Percentiles rank a stretch among this genome's conserved stretches.
These are phyloP conservation scores for Ophion costatus DNA, from an alignment of 2,888 invertebrate genomes.

Conservation along the genomic window DNA sequence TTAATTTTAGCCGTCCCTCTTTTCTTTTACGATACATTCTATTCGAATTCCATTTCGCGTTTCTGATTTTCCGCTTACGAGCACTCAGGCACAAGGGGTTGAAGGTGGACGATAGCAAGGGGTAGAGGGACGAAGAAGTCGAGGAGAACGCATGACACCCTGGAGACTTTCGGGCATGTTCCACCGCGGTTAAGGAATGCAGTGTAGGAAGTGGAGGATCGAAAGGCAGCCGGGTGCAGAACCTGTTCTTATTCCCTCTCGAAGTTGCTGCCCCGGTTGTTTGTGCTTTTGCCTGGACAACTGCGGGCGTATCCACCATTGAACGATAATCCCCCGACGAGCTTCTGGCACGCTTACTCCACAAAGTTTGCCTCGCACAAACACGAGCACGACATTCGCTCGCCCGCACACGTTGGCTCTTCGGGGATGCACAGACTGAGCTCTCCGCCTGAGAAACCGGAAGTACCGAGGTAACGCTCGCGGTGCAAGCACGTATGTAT, in stretches of 20 bases:
- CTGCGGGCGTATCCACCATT: slow-evolving; percentile 8
- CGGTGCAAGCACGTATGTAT: not conserved
- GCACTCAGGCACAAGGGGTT: not conserved
- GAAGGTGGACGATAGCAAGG: not conserved
- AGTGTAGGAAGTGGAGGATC: slow-evolving; percentile 17
- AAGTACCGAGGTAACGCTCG: slow-evolving; percentile 15
- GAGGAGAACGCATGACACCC: slow-evolving; percentile 54
- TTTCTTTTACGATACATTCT: not conserved
- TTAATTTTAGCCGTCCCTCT: not conserved
- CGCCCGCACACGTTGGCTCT: slow-evolving; percentile 1
- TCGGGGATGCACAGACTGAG: slow-evolving; percentile 22
- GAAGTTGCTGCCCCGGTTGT: slow-evolving; percentile 15
- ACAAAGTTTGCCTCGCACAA: slow-evolving; percentile 32
- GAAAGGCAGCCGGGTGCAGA: slow-evolving; percentile 6
- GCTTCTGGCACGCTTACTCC: slow-evolving; percentile 50
- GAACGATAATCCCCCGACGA: slow-evolving; percentile 55
- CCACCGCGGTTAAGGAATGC: slow-evolving; percentile 40
- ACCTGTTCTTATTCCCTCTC: slow-evolving; percentile 34
- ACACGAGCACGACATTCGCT: not conserved
- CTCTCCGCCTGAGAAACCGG: slow-evolving; percentile 9
- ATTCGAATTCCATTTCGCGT: not conserved
- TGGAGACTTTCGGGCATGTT: slow-evolving; percentile 55
- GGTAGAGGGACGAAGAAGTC: slow-evolving; percentile 21
- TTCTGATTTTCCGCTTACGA: not conserved
- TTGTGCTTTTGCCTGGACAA: slow-evolving; percentile 32